Evolutionary conservation across 1,140 invertebrate species (phyloP), one percentile per base, ranked within the genome.

Genomic region (Heliconius nattereri): DNA sequence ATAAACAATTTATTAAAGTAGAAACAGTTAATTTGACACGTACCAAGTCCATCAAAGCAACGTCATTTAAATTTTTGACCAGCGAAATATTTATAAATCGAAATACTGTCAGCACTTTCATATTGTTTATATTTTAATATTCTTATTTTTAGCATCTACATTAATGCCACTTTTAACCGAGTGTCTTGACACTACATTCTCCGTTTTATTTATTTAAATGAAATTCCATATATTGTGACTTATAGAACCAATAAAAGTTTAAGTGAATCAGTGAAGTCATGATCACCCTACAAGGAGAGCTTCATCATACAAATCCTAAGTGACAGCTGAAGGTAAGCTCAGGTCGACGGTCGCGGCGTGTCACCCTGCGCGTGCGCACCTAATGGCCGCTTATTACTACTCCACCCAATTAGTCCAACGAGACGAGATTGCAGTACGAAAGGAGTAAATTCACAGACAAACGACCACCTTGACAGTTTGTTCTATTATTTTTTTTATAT

Each of bases 361-460:
- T 83, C 85, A 83, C 79, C 82, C 74, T 75, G 85, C 87, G 85
- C 85, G 89, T 89, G 87, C 85, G 78, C 75, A 70, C 77, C 84
- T 76, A 88, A 90, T 89, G 80, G 74, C 78, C 81, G 78, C 83
- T 87, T 85, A 87, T 87, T 86, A 87, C 84, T 78, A 84, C 84
- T 88, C 82, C 82, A 82, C 81, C 86, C 87, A 89, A 90, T 89
- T 90, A 88, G 85, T 85, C 87, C 81, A 86, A 83, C 79, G 83
- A 85, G 82, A 78, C 73, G 75, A 86, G 83, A 87, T 86, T 86
- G 81, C 75, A 75, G 78, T 73, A 80, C 76, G 76, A 79, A 66
- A 26, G 3, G 1, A 13, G 11, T 66, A 66, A 85, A 83, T 85
- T 85, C 85, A 86, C 85, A 85, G 78, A 79, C 77, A 78, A 82